These are phyloP conservation scores for Arrhopalites spinosus DNA, from an alignment of 2,888 invertebrate genomes.

Conservation along the genomic window DNA sequence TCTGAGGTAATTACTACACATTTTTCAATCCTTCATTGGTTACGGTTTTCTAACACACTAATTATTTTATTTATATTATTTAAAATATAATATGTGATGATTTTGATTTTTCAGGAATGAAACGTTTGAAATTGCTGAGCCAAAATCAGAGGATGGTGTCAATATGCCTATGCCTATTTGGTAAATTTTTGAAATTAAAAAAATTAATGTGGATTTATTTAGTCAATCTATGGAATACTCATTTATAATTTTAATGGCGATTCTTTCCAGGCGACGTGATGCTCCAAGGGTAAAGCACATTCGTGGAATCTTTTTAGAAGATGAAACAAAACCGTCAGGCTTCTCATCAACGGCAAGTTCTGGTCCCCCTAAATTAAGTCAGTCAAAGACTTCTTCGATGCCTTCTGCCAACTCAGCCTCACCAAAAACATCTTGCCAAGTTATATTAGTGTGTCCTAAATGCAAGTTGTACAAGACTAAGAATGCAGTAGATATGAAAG, in stretches of 20 bases:
- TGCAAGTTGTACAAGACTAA: constrained; percentile 67
- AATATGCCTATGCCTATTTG: constrained; percentile 65
- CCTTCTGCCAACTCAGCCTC: neutral
- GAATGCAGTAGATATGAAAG: constrained; percentile 66
- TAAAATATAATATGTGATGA: no score
- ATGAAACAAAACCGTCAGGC: constrained; percentile 17
- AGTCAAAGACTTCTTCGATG: neutral
- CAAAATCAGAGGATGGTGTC: constrained; percentile 38
- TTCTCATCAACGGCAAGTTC: neutral
- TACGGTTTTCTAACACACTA: no score
- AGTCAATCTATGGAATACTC: no score
- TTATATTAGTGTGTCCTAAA: constrained; percentile 63
- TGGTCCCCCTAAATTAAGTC: neutral
- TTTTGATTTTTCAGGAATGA: constrained; percentile 49
- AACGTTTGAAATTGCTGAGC: constrained; percentile 56
- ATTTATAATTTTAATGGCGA: no score
- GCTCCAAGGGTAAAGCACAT: constrained; percentile 66
- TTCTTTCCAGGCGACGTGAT: constrained; percentile 60
- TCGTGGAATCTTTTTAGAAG: constrained; percentile 65
- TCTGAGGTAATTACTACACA: constrained; percentile 60
- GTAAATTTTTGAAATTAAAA: no score
- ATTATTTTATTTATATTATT: no score
- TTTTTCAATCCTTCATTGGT: no score
- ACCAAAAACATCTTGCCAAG: constrained; percentile 16
- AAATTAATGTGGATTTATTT: no score